Base-by-base conservation (phyloP, 2,113 vertebrate species). In the Saguinus imperator region DNA sequence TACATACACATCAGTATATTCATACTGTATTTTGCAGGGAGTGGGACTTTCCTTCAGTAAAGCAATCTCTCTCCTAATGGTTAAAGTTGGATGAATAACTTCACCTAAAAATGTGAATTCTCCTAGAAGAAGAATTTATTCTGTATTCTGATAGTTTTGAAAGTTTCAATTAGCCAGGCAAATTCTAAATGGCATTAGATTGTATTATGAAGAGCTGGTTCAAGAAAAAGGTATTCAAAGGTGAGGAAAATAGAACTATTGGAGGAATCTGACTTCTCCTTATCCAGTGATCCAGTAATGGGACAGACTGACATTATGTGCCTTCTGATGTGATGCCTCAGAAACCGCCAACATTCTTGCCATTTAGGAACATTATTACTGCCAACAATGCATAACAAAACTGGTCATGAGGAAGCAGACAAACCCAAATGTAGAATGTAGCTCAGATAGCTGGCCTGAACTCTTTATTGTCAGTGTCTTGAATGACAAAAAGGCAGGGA, bases 91-190 rank as follows among this genome's bases (percentile, higher is more conserved):
- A 43, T 32, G 81, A 20, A 61, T 94, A 93, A 81, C 48, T 87
- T 94, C 37, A 68, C 48, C 35, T 66, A 79, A 73, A 97, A 90
- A 64, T 77, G 25, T 52, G 48, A 91, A 29, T 97, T 94, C 76
- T 72, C 17, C 20, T 83, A 86, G 52, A 93, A 96, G 48, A 48
- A 97, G 64, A 86, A 52, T 89, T 94, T 13, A 73, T 84, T 83
- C 18, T 82, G 18, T 91, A 35, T 43, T 95, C 20, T 84, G 35
- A 50, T 35, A 35, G 1, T 95, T 96, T n/a, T 76, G 0, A 91
- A 89, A 81, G 40, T 87, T 86, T 87, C 79, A 21, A 75, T 83
- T 89, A 83, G 43, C 40, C 75, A 21, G 55, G 21, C 84, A 96
- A 37, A 83, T 94, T 89, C 52, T 95, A 75, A 50, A 72, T 94